A percentile compares a stretch with the other conserved stretches of the same genome.
Conservation (phyloP, 2,113 vertebrate genomes). For the Cromileptes altivelis region DNA sequence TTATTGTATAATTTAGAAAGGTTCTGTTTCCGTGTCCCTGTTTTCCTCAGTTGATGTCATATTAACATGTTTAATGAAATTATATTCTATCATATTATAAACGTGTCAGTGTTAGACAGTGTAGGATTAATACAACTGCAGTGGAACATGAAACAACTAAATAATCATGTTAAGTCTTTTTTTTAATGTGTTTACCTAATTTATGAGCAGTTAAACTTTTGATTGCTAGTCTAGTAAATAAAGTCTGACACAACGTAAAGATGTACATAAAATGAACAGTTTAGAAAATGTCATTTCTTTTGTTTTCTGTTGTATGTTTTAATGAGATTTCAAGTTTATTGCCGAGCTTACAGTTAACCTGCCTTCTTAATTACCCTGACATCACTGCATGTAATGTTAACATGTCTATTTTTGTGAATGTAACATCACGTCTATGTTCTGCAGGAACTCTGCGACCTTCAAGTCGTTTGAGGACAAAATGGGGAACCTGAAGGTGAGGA, state of each 20-base stretch:
- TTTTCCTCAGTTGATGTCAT: background rate
- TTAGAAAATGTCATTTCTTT: too few species aligned
- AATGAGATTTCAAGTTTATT: background rate
- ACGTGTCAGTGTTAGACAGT: background rate
- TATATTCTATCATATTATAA: background rate
- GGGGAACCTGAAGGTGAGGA: conserved; percentile 94
- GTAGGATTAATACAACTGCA: background rate
- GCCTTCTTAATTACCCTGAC: background rate
- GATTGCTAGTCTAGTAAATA: too few species aligned
- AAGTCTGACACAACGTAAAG: background rate
- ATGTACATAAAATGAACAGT: too few species aligned
- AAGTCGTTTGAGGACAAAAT: conserved; percentile 97
- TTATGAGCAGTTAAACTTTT: too few species aligned
- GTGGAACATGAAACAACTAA: background rate
- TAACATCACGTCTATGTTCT: conserved; percentile 13
- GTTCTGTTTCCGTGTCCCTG: background rate
- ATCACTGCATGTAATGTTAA: background rate
- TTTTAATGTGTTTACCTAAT: too few species aligned
- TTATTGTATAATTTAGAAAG: background rate
- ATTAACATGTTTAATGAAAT: background rate
- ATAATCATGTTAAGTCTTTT: too few species aligned
- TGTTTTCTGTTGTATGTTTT: background rate
- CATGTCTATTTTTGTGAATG: background rate
- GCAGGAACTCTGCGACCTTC: conserved; percentile 96
- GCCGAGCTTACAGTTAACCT: too few species aligned